Conservation (phyloP, 2,888 invertebrate genomes). For the Polia nebulosa region DNA sequence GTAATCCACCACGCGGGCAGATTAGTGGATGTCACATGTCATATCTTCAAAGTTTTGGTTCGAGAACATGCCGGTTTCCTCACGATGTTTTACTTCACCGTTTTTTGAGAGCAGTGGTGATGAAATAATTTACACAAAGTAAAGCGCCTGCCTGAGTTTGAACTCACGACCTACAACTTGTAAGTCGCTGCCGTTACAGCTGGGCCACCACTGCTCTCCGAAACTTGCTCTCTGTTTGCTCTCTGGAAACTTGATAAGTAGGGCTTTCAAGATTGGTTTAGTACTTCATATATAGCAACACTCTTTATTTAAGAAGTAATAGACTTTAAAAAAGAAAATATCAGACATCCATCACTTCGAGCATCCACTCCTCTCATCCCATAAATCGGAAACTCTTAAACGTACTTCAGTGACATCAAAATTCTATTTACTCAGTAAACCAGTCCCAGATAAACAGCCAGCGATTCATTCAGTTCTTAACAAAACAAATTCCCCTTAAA, state of each 20-base stretch:
- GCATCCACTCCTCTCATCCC: not conserved
- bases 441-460: constrained; percentile 43
- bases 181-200: not conserved
- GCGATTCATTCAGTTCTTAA: constrained; percentile 52
- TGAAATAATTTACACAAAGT: not conserved
- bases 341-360: not conserved
- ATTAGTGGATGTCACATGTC: not conserved
- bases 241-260: no score
- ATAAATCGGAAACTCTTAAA: constrained; percentile 35
- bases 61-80: no score
- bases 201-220: not conserved
- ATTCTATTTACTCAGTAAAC: constrained; percentile 36
- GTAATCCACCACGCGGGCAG: not conserved
- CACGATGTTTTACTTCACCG: not conserved
- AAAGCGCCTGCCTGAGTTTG: not conserved
- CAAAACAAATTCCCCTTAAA: constrained; percentile 52
- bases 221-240: no score
- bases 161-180: not conserved
- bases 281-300: no score
- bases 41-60: no score
- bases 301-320: not conserved
- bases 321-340: not conserved
- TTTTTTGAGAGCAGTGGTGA: not conserved
- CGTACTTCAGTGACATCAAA: constrained; percentile 22
- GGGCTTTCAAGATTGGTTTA: no score